Percentiles rank a stretch among this genome's conserved stretches.
Evolutionary conservation across 2,113 vertebrate species (phyloP).

Genomic region (Nettapus auritus): DNA sequence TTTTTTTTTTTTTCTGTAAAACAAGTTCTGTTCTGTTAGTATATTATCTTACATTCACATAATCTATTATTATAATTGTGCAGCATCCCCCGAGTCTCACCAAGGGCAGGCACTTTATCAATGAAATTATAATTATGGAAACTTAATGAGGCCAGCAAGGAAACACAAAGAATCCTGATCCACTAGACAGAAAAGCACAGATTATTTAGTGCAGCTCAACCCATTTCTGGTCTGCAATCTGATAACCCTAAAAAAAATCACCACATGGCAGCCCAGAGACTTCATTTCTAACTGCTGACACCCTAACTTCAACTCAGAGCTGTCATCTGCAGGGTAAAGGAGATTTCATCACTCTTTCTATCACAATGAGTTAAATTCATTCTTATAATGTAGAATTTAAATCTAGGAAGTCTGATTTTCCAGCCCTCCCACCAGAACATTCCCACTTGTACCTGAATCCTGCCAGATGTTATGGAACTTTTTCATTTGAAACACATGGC

Average conservation of each 20-base stretch:
- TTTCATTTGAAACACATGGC: neutral
- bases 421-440: neutral
- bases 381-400: neutral
- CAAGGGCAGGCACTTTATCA: constrained; percentile 58
- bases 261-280: neutral
- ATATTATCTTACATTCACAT: constrained; percentile 1
- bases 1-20: neutral
- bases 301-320: neutral
- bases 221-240: neutral
- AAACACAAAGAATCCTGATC: constrained; percentile 37
- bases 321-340: neutral
- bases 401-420: neutral
- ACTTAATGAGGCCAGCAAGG: constrained; percentile 45
- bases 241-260: neutral
- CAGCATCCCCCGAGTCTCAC: neutral
- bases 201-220: constrained; percentile 19
- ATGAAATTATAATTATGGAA: constrained; percentile 51
- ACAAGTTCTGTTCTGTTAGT: constrained; percentile 19
- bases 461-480: neutral
- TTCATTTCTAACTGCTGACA: neutral
- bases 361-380: neutral
- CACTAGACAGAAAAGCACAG: constrained; percentile 7
- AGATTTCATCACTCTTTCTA: neutral
- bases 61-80: constrained; percentile 58
- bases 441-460: neutral